Evolutionary conservation across 2,113 vertebrate genomes (phyloP).

Genomic region (Psettodes erumei): DNA sequence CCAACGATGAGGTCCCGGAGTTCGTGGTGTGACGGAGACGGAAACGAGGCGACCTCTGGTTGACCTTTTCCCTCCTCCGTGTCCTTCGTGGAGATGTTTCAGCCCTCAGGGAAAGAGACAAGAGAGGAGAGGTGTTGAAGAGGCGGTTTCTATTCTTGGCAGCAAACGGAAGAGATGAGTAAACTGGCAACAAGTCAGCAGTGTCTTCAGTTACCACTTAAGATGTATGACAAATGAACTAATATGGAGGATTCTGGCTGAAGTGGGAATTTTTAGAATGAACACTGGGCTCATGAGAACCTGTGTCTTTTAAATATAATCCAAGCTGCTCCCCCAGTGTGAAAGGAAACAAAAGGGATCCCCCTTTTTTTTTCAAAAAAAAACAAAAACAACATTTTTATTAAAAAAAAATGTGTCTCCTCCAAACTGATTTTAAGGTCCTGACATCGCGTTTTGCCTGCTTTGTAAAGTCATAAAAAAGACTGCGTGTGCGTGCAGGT

Average conservation of each 20-base stretch:
- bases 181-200: constrained; percentile 26
- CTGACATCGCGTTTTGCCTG: not conserved
- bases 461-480: constrained; percentile 2
- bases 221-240: constrained; percentile 10
- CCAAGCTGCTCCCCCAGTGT: constrained; percentile 41
- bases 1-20: constrained; percentile 93
- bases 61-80: constrained; percentile 11
- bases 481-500: constrained; percentile 2
- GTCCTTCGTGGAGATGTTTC: constrained; percentile 37
- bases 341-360: constrained; percentile 70
- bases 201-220: constrained; percentile 9
- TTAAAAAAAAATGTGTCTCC: constrained; percentile 23
- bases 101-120: constrained; percentile 50
- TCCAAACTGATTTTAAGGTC: constrained; percentile 22
- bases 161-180: constrained; percentile 11
- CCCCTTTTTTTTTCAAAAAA: constrained; percentile 14
- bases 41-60: constrained; percentile 25
- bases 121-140: constrained; percentile 9
- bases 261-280: constrained; percentile 26
- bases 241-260: constrained; percentile 26
- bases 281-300: constrained; percentile 42
- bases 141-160: constrained; percentile 41
- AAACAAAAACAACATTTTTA: constrained; percentile 7
- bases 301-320: constrained; percentile 24
- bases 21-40: constrained; percentile 90